Evolutionary conservation across 37 sponge, comb jelly and placozoan species (phyloP), one percentile per base, ranked within the genome.

Genomic region (Beroe forskalii): DNA sequence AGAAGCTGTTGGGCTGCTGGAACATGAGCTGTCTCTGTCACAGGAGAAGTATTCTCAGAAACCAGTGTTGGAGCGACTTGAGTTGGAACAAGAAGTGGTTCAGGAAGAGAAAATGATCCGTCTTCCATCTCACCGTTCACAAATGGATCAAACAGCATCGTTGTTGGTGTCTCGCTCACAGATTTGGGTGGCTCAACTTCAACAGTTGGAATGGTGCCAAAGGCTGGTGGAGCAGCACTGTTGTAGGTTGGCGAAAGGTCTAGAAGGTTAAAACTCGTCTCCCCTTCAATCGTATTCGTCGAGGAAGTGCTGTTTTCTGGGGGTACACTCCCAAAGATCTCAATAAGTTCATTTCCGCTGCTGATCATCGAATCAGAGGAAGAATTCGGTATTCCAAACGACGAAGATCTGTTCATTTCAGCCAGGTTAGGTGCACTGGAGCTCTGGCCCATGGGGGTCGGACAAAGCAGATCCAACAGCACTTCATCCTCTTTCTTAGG

Each of bases 351-450:
- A n/a, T n/a, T n/a, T n/a, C n/a, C n/a, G n/a, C 38, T 69, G 17
- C 37, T 33, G 72, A 69, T 33, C 12, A 33, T 37, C 37, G 12
- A 33, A 6, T 48, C 55, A 12, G 55, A 12, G 6, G 55, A 48
- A 48, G 55, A 17, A 12, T 6, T 6, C 12, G 55, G 6, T 6
- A 12, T 12, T 12, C 12, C 12, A 48, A 12, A 12, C 12, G 55
- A 12, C 55, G 12, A 6, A 48, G 55, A 6, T 1, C 72, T 37
- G 4, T 20, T 37, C 72, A 69, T 31, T 14, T 69, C 72, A 3
- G 39, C 72, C 14, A 69, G 32, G 39, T 69, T 69, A 35, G 72
- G 72, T 4, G 72, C 72, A 69, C 72, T 69, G 72, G 27, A 32
- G 32, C 72, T 69, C 38, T 31, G 38, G 1, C 12, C 39, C 35